phyloP scores from a whole-genome alignment of 2,797 vertebrate species.

The Poecilia picta region DNA sequence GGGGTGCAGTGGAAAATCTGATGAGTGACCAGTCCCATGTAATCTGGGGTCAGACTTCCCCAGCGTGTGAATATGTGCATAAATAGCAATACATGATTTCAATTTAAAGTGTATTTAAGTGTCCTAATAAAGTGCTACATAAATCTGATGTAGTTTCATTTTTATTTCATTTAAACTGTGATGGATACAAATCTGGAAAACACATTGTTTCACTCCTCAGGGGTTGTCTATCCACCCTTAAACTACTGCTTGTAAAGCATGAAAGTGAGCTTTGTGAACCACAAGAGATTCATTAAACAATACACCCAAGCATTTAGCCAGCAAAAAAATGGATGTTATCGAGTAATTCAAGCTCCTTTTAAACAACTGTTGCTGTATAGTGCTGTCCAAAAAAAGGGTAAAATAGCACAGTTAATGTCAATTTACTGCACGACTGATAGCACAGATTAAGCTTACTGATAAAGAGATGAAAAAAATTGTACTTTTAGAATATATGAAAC shows the following conservation, averaged over 20 bases:
- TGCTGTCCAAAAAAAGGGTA: not conserved
- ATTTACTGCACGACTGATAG: not conserved
- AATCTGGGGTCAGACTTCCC: constrained; percentile 7
- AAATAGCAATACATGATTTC: too few species aligned
- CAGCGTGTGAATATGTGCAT: too few species aligned
- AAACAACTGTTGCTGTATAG: not conserved
- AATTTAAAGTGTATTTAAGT: too few species aligned
- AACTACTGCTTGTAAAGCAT: not conserved
- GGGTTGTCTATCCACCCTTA: not conserved
- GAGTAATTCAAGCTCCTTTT: not conserved
- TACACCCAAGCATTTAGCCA: not conserved
- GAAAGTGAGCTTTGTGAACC: not conserved
- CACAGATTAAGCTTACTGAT: not conserved
- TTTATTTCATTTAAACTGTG: constrained; percentile 1
- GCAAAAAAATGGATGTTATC: not conserved
- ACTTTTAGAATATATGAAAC: not conserved
- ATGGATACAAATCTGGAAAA: constrained; percentile 19
- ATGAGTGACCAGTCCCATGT: constrained; percentile 26
- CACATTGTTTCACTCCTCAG: not conserved
- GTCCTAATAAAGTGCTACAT: too few species aligned
- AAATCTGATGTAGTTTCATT: too few species aligned
- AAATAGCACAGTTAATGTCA: not conserved
- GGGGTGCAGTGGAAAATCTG: constrained; percentile 18
- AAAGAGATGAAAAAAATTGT: not conserved
- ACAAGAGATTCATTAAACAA: not conserved